phyloP scores from a whole-genome alignment of 2,797 vertebrate species.

The Petrocephalus schoutedeni region DNA sequence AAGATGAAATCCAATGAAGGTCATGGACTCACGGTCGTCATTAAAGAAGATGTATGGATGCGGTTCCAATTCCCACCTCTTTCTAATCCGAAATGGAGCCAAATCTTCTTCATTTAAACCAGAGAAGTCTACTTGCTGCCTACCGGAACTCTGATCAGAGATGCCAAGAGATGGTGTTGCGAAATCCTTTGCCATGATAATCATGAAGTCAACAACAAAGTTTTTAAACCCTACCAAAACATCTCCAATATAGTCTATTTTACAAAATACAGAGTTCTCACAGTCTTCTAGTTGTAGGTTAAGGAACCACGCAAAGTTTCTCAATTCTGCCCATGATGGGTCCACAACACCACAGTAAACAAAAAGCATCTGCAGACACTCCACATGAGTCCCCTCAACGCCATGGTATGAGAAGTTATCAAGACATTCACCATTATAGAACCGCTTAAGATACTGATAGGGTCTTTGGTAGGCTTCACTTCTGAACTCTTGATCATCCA shows the following conservation, averaged over 20 bases:
- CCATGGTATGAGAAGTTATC: constrained; percentile 68
- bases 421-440: constrained; percentile 59
- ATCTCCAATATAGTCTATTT: constrained; percentile 65
- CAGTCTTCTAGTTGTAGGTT: constrained; percentile 83
- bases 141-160: constrained; percentile 83
- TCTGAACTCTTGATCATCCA: constrained; percentile 75
- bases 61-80: constrained; percentile 87
- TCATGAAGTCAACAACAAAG: constrained; percentile 94
- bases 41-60: constrained; percentile 97
- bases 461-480: constrained; percentile 85
- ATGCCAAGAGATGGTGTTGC: constrained; percentile 86
- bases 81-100: constrained; percentile 79
- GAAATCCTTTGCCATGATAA: constrained; percentile 94
- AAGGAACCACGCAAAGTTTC: constrained; percentile 85
- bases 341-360: constrained; percentile 77
- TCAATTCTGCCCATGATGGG: constrained; percentile 89
- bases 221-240: constrained; percentile 81
- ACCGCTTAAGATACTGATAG: constrained; percentile 83
- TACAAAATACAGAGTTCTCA: constrained; percentile 83
- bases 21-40: constrained; percentile 81
- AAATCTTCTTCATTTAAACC: constrained; percentile 71
- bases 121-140: constrained; percentile 45
- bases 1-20: constrained; percentile 93
- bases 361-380: constrained; percentile 85
- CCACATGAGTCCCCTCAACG: constrained; percentile 69